Evolutionary conservation across 2,797 vertebrate species (phyloP).

Genomic region (Monodelphis domestica): DNA sequence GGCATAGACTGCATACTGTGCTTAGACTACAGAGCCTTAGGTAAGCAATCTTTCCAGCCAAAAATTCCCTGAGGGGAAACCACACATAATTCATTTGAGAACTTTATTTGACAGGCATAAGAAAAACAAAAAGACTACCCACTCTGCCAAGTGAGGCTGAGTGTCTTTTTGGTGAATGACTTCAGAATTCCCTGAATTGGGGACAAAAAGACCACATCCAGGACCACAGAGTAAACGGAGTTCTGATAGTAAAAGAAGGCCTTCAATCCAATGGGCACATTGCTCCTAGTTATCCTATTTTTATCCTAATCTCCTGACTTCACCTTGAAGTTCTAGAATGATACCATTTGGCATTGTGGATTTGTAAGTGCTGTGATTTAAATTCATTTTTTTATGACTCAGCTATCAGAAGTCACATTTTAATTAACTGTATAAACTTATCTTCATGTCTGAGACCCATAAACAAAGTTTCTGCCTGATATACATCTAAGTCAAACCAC

Average conservation of each 20-base stretch:
- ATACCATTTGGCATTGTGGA: neutral
- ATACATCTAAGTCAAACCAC: neutral
- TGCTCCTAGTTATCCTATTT: neutral
- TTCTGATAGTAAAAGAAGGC: neutral
- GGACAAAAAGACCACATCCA: neutral
- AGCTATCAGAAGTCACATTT: slow-evolving; percentile 10
- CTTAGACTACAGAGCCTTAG: neutral
- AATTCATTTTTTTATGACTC: slow-evolving; percentile 28
- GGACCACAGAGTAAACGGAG: neutral
- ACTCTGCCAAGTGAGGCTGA: neutral
- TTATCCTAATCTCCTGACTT: neutral
- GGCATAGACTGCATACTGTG: too few relatives aligned
- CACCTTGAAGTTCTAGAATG: neutral
- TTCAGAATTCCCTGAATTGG: slow-evolving; percentile 8
- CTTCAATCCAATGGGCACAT: neutral
- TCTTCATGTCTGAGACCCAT: neutral
- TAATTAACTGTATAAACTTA: neutral
- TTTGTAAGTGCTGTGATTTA: neutral
- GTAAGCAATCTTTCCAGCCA: neutral
- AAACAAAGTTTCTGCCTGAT: slow-evolving; percentile 7
- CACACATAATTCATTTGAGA: neutral
- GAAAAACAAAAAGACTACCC: slow-evolving; percentile 27
- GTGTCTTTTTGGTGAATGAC: neutral
- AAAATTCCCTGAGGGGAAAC: neutral
- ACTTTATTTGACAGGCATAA: neutral